Base-by-base conservation (phyloP, 2,888 invertebrate genomes). In the Neria commutata region DNA sequence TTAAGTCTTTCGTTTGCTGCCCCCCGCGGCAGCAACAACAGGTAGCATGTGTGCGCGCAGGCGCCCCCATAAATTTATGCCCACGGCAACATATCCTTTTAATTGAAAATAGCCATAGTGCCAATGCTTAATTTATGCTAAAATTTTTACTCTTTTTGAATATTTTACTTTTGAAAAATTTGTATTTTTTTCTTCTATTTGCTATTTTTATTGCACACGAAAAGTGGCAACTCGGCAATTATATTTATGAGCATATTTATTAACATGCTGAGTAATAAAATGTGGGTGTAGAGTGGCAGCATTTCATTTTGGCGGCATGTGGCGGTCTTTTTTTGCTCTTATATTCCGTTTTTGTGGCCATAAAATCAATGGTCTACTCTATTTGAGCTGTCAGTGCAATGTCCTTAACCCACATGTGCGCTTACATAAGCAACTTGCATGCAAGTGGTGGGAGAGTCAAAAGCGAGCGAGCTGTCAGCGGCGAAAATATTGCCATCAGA, bases 51-150 rank as follows among this genome's bases (percentile, higher is more conserved):
- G n/a, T n/a, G n/a, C n/a, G n/a, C n/a, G 37, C 5, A 29, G 11
- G 5, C 29, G 29, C 29, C 5, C 37, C 8, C 8, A 37, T 37
- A 6, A 37, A 37, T 11, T 4, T 37, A 37, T 37, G n/a, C 4
- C n/a, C n/a, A n/a, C n/a, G n/a, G 66, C 72, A 73, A 72, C 73
- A 68, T 73, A 73, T 72, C 73, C 73, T 72, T 72, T 72, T 72
- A 73, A 72, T 73, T 72, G 73, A 72, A 72, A 72, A 71, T 67
- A 72, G 69, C 69, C 8, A 68, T n/a, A n/a, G n/a, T n/a, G n/a
- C n/a, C n/a, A n/a, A n/a, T n/a, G n/a, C n/a, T n/a, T n/a, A n/a
- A n/a, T n/a, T n/a, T n/a, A n/a, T n/a, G n/a, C n/a, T n/a, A n/a
- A n/a, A n/a, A n/a, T n/a, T n/a, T n/a, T n/a, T n/a, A n/a, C n/a